Percentiles rank a stretch among this genome's conserved stretches.
phyloP scores from a whole-genome alignment of 2,797 vertebrate genomes.

The Gymnoscopelus braueri region DNA sequence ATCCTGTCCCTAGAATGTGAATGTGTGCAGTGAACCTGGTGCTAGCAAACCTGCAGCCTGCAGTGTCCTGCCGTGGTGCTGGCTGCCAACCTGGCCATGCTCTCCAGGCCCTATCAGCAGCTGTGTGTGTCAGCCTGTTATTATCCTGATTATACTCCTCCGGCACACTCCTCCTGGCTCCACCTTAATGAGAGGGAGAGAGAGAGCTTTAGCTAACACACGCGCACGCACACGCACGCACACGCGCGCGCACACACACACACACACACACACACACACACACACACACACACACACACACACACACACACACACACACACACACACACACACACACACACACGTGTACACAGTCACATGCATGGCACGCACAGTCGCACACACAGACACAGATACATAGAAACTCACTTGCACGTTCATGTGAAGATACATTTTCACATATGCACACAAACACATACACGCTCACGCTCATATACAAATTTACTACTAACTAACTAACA shows the following conservation, averaged over 20 bases:
- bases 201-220: constrained; percentile 19
- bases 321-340: background rate
- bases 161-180: constrained; percentile 56
- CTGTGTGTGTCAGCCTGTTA: constrained; percentile 65
- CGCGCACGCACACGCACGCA: constrained; percentile 1
- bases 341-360: background rate
- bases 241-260: background rate
- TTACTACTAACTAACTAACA: constrained; percentile 6
- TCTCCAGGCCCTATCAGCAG: constrained; percentile 62
- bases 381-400: background rate
- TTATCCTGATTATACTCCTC: constrained; percentile 73
- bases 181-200: constrained; percentile 67
- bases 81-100: constrained; percentile 52
- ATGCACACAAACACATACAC: background rate
- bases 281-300: constrained; percentile 9
- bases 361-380: background rate
- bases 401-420: background rate
- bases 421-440: background rate
- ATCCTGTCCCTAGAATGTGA: constrained; percentile 67
- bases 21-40: constrained; percentile 44
- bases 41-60: constrained; percentile 41
- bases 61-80: constrained; percentile 51
- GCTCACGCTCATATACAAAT: background rate
- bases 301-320: background rate
- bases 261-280: constrained; percentile 3